A percentile compares a stretch with the other conserved stretches of the same genome.
Conservation (phyloP, 2,888 invertebrate genomes). For the Phortica okadai region DNA sequence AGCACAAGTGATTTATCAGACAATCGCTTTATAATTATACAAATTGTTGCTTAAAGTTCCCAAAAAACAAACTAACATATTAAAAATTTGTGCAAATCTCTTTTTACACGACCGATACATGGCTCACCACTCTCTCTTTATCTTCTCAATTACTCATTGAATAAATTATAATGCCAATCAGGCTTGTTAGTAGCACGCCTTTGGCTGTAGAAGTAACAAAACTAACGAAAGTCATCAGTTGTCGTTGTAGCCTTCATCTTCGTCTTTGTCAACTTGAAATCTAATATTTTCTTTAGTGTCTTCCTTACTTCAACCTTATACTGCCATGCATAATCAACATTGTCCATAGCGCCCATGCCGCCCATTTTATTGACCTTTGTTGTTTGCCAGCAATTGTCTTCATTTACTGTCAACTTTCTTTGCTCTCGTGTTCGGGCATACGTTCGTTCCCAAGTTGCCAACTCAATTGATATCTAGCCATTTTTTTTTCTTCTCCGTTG, state of each 20-base stretch:
- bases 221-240: neutral
- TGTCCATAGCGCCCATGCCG: constrained; percentile 34
- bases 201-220: neutral
- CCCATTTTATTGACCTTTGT: constrained; percentile 50
- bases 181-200: neutral
- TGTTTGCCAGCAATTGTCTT: constrained; percentile 27
- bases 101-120: no score
- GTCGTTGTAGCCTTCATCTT: neutral
- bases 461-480: constrained; percentile 10
- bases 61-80: neutral
- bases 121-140: no score
- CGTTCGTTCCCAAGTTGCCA: constrained; percentile 16
- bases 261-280: constrained; percentile 12
- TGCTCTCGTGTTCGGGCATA: constrained; percentile 32
- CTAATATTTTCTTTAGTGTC: constrained; percentile 3
- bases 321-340: neutral
- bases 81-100: neutral
- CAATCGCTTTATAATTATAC: constrained; percentile 18
- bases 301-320: neutral
- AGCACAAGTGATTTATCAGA: constrained; percentile 15
- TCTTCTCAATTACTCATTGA: neutral
- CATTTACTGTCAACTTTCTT: constrained; percentile 50
- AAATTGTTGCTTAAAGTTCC: constrained; percentile 4
- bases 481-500: constrained; percentile 44
- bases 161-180: constrained; percentile 18